phyloP scores from a whole-genome alignment of 2,113 vertebrate species.

The Lanius collurio region DNA sequence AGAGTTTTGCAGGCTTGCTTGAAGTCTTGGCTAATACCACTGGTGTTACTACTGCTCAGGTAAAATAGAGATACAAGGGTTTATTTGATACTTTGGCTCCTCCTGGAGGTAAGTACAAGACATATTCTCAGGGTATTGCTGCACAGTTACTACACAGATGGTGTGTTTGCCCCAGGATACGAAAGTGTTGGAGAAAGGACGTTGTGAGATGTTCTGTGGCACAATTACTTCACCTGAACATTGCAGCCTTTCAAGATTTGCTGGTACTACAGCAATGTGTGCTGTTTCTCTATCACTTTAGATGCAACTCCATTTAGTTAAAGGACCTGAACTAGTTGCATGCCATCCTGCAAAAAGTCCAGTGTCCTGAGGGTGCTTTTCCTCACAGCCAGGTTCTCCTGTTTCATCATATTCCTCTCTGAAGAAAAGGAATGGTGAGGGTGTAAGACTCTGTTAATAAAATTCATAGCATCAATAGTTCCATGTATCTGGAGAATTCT shows the following conservation, averaged over 20 bases:
- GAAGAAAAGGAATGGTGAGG: neutral
- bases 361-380: neutral
- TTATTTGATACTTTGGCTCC: neutral
- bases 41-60: neutral
- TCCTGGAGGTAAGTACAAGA: constrained; percentile 11
- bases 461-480: neutral
- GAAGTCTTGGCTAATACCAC: neutral
- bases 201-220: neutral
- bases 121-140: neutral
- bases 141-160: accelerated
- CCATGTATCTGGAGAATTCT: neutral
- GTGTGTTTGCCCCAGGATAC: neutral
- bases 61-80: neutral
- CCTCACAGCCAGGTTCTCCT: neutral
- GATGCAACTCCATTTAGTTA: neutral
- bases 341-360: neutral
- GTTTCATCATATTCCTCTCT: neutral
- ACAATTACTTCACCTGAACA: neutral
- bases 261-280: accelerated
- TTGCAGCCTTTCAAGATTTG: neutral
- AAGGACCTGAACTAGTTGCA: neutral
- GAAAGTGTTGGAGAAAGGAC: neutral
- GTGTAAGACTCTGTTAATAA: neutral
- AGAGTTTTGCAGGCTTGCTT: neutral
- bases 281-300: neutral